Evolutionary conservation across 2,797 vertebrate genomes (phyloP).

Genomic region (Phoxinus dragarum): DNA sequence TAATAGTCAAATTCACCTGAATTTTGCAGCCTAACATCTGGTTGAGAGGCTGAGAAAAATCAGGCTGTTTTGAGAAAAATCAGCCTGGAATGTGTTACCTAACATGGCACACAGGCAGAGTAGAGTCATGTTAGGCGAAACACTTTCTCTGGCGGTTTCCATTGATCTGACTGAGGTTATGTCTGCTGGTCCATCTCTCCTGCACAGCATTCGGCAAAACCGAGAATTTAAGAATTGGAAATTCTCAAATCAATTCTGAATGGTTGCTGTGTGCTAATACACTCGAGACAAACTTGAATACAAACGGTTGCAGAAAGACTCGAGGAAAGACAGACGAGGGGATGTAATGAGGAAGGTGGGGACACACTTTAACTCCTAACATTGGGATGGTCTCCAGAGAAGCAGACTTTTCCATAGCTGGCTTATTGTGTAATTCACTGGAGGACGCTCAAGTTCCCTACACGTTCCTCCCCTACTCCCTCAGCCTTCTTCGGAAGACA

Average conservation of each 20-base stretch:
- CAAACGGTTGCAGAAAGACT: background rate
- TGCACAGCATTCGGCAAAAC: background rate
- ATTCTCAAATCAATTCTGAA: background rate
- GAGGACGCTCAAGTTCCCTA: slow-evolving; percentile 48
- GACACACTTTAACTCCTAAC: slow-evolving; percentile 31
- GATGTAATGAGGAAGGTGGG: slow-evolving; percentile 21
- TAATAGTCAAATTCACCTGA: slow-evolving; percentile 14
- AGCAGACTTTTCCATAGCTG: slow-evolving; percentile 34
- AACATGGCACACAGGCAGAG: slow-evolving; percentile 24
- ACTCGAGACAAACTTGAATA: background rate
- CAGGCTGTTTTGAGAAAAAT: slow-evolving; percentile 21
- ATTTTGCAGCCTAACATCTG: slow-evolving; percentile 30
- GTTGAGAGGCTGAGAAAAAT: background rate
- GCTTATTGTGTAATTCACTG: slow-evolving; percentile 51
- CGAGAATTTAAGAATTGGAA: background rate
- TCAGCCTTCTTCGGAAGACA: slow-evolving; percentile 67
- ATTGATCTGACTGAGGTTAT: slow-evolving; percentile 63
- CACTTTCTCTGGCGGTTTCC: slow-evolving; percentile 22
- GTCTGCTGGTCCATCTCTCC: slow-evolving; percentile 64
- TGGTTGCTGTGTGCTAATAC: background rate
- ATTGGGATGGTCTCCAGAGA: slow-evolving; percentile 49
- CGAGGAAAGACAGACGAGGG: background rate
- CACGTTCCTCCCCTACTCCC: slow-evolving; percentile 21
- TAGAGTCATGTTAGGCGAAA: slow-evolving; percentile 13
- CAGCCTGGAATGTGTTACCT: slow-evolving; percentile 16